A percentile compares a stretch with the other conserved stretches of the same genome.
phyloP scores from a whole-genome alignment of 64 coral and sea anemone species.

The Montipora cactus region DNA sequence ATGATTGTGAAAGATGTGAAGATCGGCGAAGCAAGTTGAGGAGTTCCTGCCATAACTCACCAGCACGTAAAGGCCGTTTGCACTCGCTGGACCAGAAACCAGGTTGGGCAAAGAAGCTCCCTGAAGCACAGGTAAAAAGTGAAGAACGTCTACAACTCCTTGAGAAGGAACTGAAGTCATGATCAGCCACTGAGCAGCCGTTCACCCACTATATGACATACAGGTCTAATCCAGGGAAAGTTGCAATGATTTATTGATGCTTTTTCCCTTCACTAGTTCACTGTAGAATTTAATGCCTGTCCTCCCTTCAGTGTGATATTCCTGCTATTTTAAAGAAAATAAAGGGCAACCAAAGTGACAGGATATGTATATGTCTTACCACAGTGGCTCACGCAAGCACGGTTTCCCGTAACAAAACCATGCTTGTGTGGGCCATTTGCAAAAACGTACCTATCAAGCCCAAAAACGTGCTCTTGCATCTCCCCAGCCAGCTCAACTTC shows the following conservation, averaged over 20 bases:
- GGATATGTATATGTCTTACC: neutral
- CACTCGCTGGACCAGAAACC: too few species aligned
- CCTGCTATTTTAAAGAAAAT: neutral
- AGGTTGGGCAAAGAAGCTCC: too few species aligned
- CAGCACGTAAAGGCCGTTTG: too few species aligned
- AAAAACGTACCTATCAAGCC: neutral
- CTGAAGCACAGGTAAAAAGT: too few species aligned
- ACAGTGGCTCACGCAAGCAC: neutral
- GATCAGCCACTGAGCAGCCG: neutral
- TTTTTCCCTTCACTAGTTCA: slow-evolving; percentile 3
- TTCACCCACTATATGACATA: slow-evolving; percentile 3
- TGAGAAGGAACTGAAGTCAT: too few species aligned
- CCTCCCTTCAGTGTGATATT: slow-evolving; percentile 35
- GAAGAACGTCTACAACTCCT: too few species aligned
- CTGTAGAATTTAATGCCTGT: slow-evolving; percentile 8
- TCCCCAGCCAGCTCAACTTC: neutral
- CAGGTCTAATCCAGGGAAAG: neutral
- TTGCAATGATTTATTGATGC: neutral
- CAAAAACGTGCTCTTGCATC: neutral
- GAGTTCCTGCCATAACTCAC: too few species aligned
- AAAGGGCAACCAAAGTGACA: neutral
- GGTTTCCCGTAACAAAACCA: neutral
- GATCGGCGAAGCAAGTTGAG: too few species aligned
- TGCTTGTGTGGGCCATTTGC: neutral
- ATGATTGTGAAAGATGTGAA: too few species aligned